Percentiles rank a stretch among this genome's conserved stretches.
These are phyloP conservation scores for Globicephala melas DNA, from an alignment of 2,113 vertebrate genomes.

Conservation along the genomic window DNA sequence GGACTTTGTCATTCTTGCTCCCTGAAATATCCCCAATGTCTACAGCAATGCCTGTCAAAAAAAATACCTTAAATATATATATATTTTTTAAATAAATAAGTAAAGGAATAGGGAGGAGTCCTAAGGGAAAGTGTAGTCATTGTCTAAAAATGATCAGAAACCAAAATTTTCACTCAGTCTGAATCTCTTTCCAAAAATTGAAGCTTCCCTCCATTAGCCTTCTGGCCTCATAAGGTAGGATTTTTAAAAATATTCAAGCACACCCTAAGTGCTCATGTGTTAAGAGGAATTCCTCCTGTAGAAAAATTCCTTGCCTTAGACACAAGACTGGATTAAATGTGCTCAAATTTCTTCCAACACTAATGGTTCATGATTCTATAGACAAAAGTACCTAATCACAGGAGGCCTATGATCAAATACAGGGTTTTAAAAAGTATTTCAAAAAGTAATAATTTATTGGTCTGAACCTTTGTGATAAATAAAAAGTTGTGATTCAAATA, in stretches of 20 bases:
- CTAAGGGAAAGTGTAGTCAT: not conserved
- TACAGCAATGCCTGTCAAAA: not conserved
- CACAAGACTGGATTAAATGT: not conserved
- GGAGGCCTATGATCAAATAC: not conserved
- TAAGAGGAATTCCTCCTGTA: not conserved
- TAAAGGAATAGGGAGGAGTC: not conserved
- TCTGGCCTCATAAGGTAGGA: not conserved
- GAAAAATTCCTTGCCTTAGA: not conserved
- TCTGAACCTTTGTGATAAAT: not conserved
- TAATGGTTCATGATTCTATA: not conserved
- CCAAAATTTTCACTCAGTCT: not conserved
- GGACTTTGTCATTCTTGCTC: not conserved
- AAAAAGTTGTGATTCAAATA: not conserved
- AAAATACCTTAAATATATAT: not conserved
- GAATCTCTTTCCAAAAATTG: slow-evolving; percentile 1
- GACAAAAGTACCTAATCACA: not conserved
- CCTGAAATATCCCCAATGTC: not conserved
- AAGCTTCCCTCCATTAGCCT: not conserved
- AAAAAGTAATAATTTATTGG: not conserved
- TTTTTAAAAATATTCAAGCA: not conserved
- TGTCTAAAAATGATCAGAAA: not conserved
- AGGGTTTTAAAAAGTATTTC: not conserved
- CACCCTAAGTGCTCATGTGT: not conserved
- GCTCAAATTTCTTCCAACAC: not conserved
- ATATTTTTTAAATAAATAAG: not conserved